Base-by-base conservation (phyloP, 2,888 invertebrate species). In the Balanococcus diminutus region DNA sequence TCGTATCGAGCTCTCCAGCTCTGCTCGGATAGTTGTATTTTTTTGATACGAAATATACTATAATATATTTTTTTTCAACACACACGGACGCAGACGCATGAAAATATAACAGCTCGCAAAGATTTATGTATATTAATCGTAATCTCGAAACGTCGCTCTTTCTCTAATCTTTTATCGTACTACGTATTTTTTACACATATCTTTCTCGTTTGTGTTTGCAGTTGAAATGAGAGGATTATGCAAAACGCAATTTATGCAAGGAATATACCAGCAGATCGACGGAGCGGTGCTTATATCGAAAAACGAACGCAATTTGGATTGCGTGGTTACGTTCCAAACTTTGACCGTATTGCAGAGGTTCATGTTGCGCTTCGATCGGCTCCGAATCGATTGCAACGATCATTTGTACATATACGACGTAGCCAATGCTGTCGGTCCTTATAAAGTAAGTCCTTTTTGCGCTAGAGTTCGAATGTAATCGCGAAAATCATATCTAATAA, bases 371-470 rank as follows among this genome's bases (percentile, higher is more conserved):
- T 97, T 97, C 91, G 97, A 97, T 90, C 93, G 95, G 90, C 92
- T 97, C 89, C 96, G 96, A 90, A 92, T 97, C 87, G 97, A 97
- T 91, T 97, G 97, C 91, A 97, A 97, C 90, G 97, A 97, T 91
- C 96, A 96, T 90, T 93, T 97, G 86, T 95, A 94, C 89, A 95
- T 97, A 89, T 97, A 96, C 90, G 97, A 97, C 91, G 97, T 97
- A 2, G 96, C 96, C 19, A 96, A 97, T 89, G 95, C 96, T 81
- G 96, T 95, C 81, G 95, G 95, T 85, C 94, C 93, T 88, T 95
- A 95, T 89, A 96, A 96, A 95, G 97, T 97, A 89, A 91, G 90
- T 88, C 8, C 32, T 3, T 1, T 36, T 36, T 8, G 36, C 8
- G 8, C 3, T 8, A 8, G 36, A 36, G 4, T n/a, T n/a, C n/a